Conservation (phyloP, 2,797 vertebrate species). For the Streptopelia turtur region DNA sequence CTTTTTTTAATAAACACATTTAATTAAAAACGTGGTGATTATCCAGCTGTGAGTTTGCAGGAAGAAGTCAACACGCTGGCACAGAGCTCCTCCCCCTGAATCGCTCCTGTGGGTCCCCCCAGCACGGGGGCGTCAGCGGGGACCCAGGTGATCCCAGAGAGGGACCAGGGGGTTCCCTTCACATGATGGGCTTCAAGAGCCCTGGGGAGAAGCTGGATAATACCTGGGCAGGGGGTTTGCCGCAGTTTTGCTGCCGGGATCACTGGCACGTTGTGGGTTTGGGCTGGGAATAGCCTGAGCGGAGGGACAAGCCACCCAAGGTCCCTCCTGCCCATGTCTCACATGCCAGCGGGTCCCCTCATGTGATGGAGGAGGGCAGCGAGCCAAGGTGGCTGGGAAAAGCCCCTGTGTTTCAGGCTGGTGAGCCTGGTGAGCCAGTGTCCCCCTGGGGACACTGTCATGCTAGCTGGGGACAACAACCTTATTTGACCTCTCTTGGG, state of each 20-base stretch:
- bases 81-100: neutral
- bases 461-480: neutral
- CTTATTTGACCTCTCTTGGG: neutral
- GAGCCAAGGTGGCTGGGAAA: conserved; percentile 11
- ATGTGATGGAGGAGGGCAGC: neutral
- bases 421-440: too few relatives aligned
- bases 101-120: neutral
- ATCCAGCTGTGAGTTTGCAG: neutral
- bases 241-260: neutral
- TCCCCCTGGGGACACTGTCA: fast-evolving
- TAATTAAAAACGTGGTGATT: conserved; percentile 43
- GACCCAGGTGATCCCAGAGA: neutral
- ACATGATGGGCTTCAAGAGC: neutral
- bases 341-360: neutral
- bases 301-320: neutral
- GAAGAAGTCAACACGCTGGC: neutral
- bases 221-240: neutral
- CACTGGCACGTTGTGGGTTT: fast-evolving
- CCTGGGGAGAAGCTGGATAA: neutral
- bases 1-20: conserved; percentile 47
- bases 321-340: neutral
- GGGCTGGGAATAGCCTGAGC: neutral
- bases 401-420: neutral
- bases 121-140: neutral
- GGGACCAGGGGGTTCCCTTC: neutral